A percentile compares a stretch with the other conserved stretches of the same genome.
These are phyloP conservation scores for Boloria selene DNA, from an alignment of 2,888 invertebrate species.

Conservation along the genomic window DNA sequence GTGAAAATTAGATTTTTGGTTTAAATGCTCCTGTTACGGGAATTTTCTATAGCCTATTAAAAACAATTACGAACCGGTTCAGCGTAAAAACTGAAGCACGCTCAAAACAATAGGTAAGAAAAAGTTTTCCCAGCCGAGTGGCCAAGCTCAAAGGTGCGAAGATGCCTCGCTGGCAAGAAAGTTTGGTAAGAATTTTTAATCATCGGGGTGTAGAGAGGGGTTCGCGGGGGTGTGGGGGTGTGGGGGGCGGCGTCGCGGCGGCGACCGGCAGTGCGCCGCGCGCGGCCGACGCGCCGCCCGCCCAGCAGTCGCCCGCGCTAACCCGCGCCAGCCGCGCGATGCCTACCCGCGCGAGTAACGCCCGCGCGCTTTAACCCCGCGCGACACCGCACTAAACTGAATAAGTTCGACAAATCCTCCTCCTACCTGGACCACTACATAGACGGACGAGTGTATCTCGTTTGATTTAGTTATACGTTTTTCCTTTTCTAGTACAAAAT, in stretches of 20 bases:
- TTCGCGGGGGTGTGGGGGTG: constrained; percentile 57
- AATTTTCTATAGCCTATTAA: not conserved
- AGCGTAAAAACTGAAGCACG: constrained; percentile 27
- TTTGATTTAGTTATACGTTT: constrained; percentile 46
- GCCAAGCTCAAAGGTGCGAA: constrained; percentile 36
- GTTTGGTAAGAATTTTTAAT: constrained; percentile 77
- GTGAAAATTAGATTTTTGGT: too few relatives aligned
- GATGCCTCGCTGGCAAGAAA: constrained; percentile 43
- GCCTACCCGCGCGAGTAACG: constrained; percentile 56
- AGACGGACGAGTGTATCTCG: constrained; percentile 65
- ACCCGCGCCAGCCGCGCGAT: constrained; percentile 51
- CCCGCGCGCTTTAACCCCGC: constrained; percentile 62
- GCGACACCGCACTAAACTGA: constrained; percentile 75
- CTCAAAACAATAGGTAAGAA: constrained; percentile 31
- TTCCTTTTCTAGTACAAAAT: constrained; percentile 73
- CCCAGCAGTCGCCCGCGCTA: constrained; percentile 63
- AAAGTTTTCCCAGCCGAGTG: constrained; percentile 35
- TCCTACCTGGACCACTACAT: constrained; percentile 82
- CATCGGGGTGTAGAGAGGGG: constrained; percentile 56
- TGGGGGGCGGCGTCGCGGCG: constrained; percentile 58
- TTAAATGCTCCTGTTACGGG: too few relatives aligned
- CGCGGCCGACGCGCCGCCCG: constrained; percentile 81
- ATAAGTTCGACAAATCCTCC: constrained; percentile 82
- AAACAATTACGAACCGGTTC: not conserved
- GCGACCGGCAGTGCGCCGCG: constrained; percentile 81